Evolutionary conservation across 2,797 vertebrate species (phyloP), one percentile per base, ranked within the genome.

Genomic region (Squalus acanthias): DNA sequence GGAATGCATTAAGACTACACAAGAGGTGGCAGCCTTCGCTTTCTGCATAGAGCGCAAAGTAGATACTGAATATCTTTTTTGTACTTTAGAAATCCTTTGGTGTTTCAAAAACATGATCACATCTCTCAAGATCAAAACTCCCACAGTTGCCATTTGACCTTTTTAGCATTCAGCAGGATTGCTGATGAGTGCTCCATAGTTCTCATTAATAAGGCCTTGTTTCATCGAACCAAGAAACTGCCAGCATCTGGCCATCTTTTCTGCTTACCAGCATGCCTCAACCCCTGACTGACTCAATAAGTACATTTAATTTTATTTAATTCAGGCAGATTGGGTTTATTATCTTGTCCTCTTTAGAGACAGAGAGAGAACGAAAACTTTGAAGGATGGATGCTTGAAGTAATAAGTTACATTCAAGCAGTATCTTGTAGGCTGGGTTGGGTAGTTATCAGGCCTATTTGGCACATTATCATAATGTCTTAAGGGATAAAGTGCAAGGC

Each of bases 121-220:
- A 46, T n/a, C 63, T 46, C n/a, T 69, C 91, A 93, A 69, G 20
- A 65, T 26, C 63, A 93, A 46, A 93, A 69, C n/a, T 93, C 63
- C 39, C 63, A 46, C n/a, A 69, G 60, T 89, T 67, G 29, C 89
- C 17, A 67, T 92, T 92, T 89, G 89, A 92, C 89, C 60, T 24
- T 93, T 93, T 69, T 12, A 65, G n/a, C n/a, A 46, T 69, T 69
- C n/a, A 93, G 91, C 24, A 69, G 60, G 91, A 46, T 93, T 24
- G 91, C 10, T 93, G n/a, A 93, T 67, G 33, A 67, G 60, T n/a
- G 33, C 63, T 46, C n/a, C n/a, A 63, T 63, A 63, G 29, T 91
- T 91, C 57, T 91, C 57, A 93, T 93, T 93, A 69, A 39, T 93
- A 69, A 93, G 63, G 91, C 20, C 65, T 46, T 93, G 65, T 67